Evolutionary conservation across 2,797 vertebrate species (phyloP).

Genomic region (Microctenopoma lineatum): DNA sequence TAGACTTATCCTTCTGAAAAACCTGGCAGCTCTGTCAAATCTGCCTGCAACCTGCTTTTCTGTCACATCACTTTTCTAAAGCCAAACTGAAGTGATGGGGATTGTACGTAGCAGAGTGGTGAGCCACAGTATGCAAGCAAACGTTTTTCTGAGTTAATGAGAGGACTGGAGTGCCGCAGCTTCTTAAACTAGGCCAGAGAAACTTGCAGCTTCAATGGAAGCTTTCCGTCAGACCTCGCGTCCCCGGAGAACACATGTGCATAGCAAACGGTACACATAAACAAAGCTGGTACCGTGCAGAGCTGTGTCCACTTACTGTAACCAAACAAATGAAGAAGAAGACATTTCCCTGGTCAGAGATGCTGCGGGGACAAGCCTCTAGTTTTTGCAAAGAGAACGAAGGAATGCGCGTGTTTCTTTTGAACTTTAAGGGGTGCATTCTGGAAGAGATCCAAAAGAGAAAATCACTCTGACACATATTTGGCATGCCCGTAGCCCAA

Average conservation of each 20-base stretch:
- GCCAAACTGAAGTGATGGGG: conserved; percentile 68
- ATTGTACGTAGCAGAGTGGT: conserved; percentile 75
- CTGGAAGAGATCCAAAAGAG: conserved; percentile 19
- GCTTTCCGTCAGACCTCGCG: conserved; percentile 60
- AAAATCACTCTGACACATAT: conserved; percentile 26
- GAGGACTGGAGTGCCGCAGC: conserved; percentile 59
- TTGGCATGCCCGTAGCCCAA: conserved; percentile 1
- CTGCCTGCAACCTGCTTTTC: conserved; percentile 72
- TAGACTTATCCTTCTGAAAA: conserved; percentile 58
- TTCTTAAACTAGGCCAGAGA: conserved; percentile 70
- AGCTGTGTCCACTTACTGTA: conserved; percentile 33
- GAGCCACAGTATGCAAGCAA: conserved; percentile 72
- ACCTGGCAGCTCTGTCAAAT: conserved; percentile 71
- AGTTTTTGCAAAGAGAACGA: conserved; percentile 19
- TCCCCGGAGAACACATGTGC: conserved; percentile 55
- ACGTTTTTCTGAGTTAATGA: conserved; percentile 72
- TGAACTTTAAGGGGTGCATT: conserved; percentile 21
- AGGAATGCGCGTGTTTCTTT: conserved; percentile 31
- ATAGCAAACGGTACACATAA: conserved; percentile 50
- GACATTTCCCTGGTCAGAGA: conserved; percentile 7
- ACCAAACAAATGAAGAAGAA: conserved; percentile 52
- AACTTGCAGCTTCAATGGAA: conserved; percentile 60
- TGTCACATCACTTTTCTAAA: conserved; percentile 68
- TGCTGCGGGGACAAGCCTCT: conserved; percentile 15
- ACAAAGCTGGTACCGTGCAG: conserved; percentile 41